Conservation (phyloP, 2,797 vertebrate species). For the Trichosurus vulpecula region DNA sequence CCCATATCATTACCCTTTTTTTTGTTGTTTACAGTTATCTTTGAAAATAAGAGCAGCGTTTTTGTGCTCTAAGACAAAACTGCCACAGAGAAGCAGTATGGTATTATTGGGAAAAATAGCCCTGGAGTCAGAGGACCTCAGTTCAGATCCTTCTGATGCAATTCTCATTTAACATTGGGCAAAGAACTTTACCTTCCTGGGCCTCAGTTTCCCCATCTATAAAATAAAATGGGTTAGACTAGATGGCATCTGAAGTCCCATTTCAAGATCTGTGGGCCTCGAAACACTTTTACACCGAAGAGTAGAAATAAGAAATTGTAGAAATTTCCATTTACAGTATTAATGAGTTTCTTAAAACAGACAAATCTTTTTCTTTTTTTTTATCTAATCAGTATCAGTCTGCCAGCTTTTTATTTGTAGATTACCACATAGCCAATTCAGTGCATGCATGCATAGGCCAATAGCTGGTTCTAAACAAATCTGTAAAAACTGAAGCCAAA, state of each 20-base stretch:
- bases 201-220: not conserved
- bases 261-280: not conserved
- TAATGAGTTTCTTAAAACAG: not conserved
- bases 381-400: not conserved
- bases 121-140: not conserved
- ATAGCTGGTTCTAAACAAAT: not conserved
- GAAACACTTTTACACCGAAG: not conserved
- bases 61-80: not conserved
- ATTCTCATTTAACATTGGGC: not conserved
- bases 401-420: not conserved
- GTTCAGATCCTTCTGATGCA: not conserved
- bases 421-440: not conserved
- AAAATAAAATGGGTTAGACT: not conserved
- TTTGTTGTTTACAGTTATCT: conserved; percentile 28
- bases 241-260: not conserved
- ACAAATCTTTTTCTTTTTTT: not conserved
- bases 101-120: not conserved
- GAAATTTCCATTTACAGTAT: not conserved
- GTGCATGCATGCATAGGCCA: not conserved
- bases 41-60: not conserved
- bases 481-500: not conserved
- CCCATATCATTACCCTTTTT: not conserved
- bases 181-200: not conserved
- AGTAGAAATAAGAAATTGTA: not conserved
- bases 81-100: not conserved